Percentiles rank a stretch among this genome's conserved stretches.
Conservation (phyloP, 2,888 invertebrate genomes). For the Philereme vetulata region DNA sequence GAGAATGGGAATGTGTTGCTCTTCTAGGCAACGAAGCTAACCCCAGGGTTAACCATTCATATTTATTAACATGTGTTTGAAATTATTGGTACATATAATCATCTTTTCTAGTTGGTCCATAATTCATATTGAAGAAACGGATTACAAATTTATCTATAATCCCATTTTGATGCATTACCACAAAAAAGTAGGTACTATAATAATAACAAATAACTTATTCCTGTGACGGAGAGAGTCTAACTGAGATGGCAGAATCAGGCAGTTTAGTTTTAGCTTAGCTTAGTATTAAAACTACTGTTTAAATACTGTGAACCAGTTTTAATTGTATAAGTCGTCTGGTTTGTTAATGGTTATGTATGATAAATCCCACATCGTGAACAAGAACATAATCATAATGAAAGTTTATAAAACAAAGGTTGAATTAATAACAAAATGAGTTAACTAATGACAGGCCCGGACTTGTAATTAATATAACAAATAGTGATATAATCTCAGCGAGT, state of each 20-base stretch:
- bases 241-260: too few species aligned
- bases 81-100: neutral
- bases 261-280: neutral
- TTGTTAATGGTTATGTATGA: conserved; percentile 40
- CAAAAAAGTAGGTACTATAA: too few species aligned
- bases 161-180: too few species aligned
- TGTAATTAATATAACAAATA: conserved; percentile 40
- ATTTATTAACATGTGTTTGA: conserved; percentile 6
- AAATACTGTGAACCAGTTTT: conserved; percentile 40
- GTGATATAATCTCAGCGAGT: conserved; percentile 36
- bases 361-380: conserved; percentile 44
- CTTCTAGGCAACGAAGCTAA: conserved; percentile 14
- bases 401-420: conserved; percentile 30
- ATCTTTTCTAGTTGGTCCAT: too few species aligned
- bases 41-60: conserved; percentile 14
- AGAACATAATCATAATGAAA: conserved; percentile 37
- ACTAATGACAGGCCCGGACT: conserved; percentile 35
- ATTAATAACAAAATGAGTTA: conserved; percentile 26
- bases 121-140: neutral
- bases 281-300: too few species aligned
- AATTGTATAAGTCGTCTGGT: conserved; percentile 38
- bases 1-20: conserved; percentile 7
- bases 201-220: too few species aligned
- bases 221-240: too few species aligned
- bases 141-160: too few species aligned